Base-by-base conservation (phyloP, 2,888 invertebrate species). In the Cactoblastis cactorum region DNA sequence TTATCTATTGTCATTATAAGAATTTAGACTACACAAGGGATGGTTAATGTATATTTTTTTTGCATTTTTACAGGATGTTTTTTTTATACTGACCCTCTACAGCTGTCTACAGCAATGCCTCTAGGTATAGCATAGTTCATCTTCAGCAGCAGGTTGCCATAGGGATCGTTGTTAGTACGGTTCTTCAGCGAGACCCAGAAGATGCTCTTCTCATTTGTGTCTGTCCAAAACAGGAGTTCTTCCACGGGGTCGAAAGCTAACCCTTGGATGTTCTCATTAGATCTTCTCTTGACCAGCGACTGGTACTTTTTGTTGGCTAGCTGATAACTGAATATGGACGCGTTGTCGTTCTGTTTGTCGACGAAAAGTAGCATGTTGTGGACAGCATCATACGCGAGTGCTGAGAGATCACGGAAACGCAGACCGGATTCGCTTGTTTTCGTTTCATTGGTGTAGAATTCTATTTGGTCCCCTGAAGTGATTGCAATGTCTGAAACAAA, bases 221-320 rank as follows among this genome's bases (percentile, higher is more conserved):
- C 95, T 0, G 95, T 94, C 96, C 97, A 98, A 83, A 95, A 97
- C 11, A 98, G 85, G 53, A 92, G 91, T 19, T 92, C 92, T 41
- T 92, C 90, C 0, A 93, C 77, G 0, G 93, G 91, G 82, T 97
- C 97, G 67, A 94, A 95, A 1, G 94, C 94, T 56, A 98, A 80
- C 4, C 95, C 95, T 71, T 93, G 91, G 35, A 95, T 92, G 33
- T 87, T 91, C 61, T 92, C 93, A 24, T 68, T 64, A 22, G 90
- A 90, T 57, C 80, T 90, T 52, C 77, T 91, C 54, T 80, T 88
- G 2, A 92, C 85, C 49, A 91, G 66, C 1, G 84, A 74, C 50
- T 81, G 78, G 56, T 77, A 80, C 59, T 82, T 83, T 51, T 81
- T 83, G n/a, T 74, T 76, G 19, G 69, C 61, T 67, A 88, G 57